phyloP scores from a whole-genome alignment of 2,113 vertebrate species.

The Chaetodon trifascialis region DNA sequence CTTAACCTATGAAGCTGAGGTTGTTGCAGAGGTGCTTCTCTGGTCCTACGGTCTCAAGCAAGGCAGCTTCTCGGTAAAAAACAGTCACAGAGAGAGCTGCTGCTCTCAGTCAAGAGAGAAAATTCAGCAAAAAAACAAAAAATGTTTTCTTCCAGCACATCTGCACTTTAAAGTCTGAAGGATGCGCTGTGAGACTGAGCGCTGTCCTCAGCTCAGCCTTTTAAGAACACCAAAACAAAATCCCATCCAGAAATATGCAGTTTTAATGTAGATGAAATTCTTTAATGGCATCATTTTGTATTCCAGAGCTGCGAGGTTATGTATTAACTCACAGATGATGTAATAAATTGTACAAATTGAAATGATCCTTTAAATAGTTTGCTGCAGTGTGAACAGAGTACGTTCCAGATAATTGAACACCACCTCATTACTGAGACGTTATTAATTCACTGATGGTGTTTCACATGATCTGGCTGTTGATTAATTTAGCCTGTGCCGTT shows the following conservation, averaged over 20 bases:
- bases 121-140: slow-evolving; percentile 12
- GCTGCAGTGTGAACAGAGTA: not conserved
- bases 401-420: slow-evolving; percentile 6
- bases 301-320: not conserved
- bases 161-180: slow-evolving; percentile 18
- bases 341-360: not conserved
- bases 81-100: slow-evolving; percentile 7
- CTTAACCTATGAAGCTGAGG: slow-evolving; percentile 52
- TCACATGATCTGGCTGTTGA: not conserved
- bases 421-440: not conserved
- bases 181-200: slow-evolving; percentile 15
- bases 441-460: not conserved
- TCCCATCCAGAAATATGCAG: not conserved
- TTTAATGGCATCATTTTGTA: not conserved
- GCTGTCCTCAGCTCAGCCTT: slow-evolving; percentile 19
- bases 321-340: slow-evolving; percentile 20
- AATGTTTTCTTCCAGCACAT: slow-evolving; percentile 14
- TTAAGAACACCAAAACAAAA: slow-evolving; percentile 8
- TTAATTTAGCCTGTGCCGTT: not conserved
- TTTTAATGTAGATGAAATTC: slow-evolving; percentile 12
- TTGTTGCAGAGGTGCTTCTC: slow-evolving; percentile 25
- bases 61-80: slow-evolving; percentile 16
- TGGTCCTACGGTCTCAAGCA: slow-evolving; percentile 26
- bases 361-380: not conserved
- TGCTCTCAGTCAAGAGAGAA: slow-evolving; percentile 4